These are phyloP conservation scores for Phainopepla nitens DNA, from an alignment of 2,113 vertebrate species.

Conservation along the genomic window DNA sequence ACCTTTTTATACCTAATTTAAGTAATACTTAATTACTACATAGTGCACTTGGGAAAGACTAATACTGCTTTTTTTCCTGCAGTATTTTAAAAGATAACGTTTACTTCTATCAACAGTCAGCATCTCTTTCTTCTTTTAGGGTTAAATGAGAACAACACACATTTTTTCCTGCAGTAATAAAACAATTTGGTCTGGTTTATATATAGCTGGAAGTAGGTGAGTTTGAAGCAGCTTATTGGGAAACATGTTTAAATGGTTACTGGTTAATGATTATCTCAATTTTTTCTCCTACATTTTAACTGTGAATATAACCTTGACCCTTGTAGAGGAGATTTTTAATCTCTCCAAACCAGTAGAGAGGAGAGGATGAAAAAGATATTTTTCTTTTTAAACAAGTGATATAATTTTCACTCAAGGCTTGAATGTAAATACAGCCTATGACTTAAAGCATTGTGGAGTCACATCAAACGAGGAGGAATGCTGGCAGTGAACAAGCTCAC, in stretches of 20 bases:
- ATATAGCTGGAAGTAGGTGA: background rate
- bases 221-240: constrained; percentile 28
- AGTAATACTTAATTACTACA: background rate
- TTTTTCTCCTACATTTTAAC: background rate
- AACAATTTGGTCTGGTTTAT: constrained; percentile 16
- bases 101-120: background rate
- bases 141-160: background rate
- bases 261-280: constrained; percentile 44
- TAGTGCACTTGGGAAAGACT: background rate
- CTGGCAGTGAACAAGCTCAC: background rate
- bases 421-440: background rate
- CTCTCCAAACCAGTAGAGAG: background rate
- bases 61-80: background rate
- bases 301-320: constrained; percentile 41
- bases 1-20: background rate
- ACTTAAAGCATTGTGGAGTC: background rate
- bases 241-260: constrained; percentile 25
- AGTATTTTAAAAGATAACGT: background rate
- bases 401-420: background rate
- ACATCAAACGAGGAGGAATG: background rate
- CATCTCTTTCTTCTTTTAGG: background rate
- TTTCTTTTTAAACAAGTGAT: background rate
- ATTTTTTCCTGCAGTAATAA: constrained; percentile 17
- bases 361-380: background rate
- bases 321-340: background rate